Evolutionary conservation across 2,797 vertebrate genomes (phyloP), one percentile per base, ranked within the genome.

Genomic region (Delichon dasypus): DNA sequence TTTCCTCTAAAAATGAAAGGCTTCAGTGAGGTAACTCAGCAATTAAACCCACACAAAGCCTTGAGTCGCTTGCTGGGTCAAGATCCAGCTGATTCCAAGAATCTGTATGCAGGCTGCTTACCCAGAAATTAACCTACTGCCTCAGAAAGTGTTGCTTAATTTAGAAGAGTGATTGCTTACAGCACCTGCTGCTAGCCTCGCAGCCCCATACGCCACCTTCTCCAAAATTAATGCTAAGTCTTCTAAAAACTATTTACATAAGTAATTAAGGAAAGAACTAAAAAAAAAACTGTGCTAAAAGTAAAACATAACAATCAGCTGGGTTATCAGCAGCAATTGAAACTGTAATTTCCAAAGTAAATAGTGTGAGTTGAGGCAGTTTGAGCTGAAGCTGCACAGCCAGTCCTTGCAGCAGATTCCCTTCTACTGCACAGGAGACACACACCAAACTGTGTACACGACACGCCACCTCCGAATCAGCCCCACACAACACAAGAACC

Each of bases 51-150:
- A 55, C 36, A 30, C 58, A 62, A 58, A 95, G 72, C 51, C 66
- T 84, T 73, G 60, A 81, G 48, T 70, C 85, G 66, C 48, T 95
- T 42, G 36, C 58, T 60, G 64, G 91, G 80, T 90, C 87, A 89
- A 0, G 3, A 85, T 81, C 62, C 77, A 88, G 81, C 54, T 83
- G 79, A 81, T 89, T 92, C 76, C 34, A 91, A 86, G 87, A 84
- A 92, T 65, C 65, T 75, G 51, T 10, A 60, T 42, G 72, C 79
- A 70, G 55, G 85, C 85, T 72, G 60, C 71, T 95, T 89, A 89
- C 87, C 25, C 83, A 89, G 75, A 87, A 96, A 92, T 95, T 93
- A 95, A 96, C 94, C 94, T 84, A 94, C 91, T 92, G 92, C 82
- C 92, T 91, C 80, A 73, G 73, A 91, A 92, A 92, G 48, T 3